These are phyloP conservation scores for Ostrea edulis DNA, from an alignment of 1,140 invertebrate genomes.

Conservation along the genomic window DNA sequence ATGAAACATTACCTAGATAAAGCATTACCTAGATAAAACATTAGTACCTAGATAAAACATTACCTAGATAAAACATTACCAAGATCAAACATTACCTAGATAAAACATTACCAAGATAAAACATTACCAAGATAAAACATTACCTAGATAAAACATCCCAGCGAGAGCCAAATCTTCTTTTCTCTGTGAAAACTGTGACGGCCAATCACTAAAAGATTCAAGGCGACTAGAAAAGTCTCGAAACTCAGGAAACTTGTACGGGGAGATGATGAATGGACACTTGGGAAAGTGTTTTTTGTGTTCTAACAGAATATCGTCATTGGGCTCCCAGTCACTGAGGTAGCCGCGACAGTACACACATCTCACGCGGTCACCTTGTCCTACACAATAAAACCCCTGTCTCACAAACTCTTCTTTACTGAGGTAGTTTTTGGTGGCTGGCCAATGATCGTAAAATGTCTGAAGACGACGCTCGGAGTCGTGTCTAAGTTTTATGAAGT, in stretches of 20 bases:
- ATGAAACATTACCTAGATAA: too few relatives aligned
- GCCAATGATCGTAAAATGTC: slow-evolving; percentile 46
- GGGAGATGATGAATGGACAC: slow-evolving; percentile 83
- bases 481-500: slow-evolving; percentile 35
- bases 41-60: too few relatives aligned
- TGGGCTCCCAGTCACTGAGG: slow-evolving; percentile 90
- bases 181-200: slow-evolving; percentile 47
- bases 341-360: slow-evolving; percentile 93
- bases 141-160: slow-evolving; percentile 63
- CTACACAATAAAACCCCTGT: slow-evolving; percentile 53
- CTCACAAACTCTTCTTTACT: slow-evolving; percentile 78
- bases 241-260: slow-evolving; percentile 41
- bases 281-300: slow-evolving; percentile 91
- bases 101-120: too few relatives aligned
- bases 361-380: slow-evolving; percentile 86
- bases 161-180: slow-evolving; percentile 59
- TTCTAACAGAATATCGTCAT: slow-evolving; percentile 92
- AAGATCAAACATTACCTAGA: too few relatives aligned
- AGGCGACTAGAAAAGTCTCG: slow-evolving; percentile 45
- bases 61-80: too few relatives aligned
- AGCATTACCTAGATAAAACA: too few relatives aligned
- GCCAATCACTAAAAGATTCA: slow-evolving; percentile 59
- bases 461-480: slow-evolving; percentile 41
- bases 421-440: slow-evolving; percentile 38
- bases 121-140: slow-evolving; percentile 14